Percentiles rank a stretch among this genome's conserved stretches.
Conservation (phyloP, 1,140 invertebrate genomes). For the Microvelia longipes region DNA sequence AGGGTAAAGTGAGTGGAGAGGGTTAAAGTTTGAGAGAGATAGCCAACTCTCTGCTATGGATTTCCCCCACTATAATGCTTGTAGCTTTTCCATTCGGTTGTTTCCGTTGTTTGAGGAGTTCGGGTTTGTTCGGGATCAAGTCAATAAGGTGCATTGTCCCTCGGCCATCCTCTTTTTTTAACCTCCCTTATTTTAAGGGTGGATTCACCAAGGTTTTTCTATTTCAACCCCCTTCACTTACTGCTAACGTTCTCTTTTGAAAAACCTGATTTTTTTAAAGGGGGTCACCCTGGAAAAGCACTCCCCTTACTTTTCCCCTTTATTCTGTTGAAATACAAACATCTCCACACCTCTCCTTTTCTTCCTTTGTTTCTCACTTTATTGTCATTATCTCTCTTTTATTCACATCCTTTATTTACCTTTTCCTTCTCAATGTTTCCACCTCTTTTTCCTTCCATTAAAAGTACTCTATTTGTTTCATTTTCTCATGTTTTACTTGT, state of each 20-base stretch:
- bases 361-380: too few relatives aligned
- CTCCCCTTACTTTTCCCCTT: not conserved
- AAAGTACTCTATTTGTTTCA: not conserved
- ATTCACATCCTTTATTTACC: too few relatives aligned
- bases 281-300: not conserved
- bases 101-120: not conserved
- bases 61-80: not conserved
- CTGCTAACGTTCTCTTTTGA: constrained; percentile 2
- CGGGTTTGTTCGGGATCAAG: constrained; percentile 1
- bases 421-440: too few relatives aligned
- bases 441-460: not conserved
- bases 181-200: not conserved
- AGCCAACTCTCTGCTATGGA: not conserved
- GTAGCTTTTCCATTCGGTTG: not conserved
- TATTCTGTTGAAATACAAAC: not conserved
- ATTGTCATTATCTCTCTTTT: too few relatives aligned
- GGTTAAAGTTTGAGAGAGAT: too few relatives aligned
- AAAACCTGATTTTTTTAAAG: constrained; percentile 5
- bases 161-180: not conserved
- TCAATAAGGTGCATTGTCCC: constrained; percentile 13
- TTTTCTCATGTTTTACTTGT: too few relatives aligned
- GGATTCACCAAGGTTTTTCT: too few relatives aligned
- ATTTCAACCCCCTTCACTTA: not conserved
- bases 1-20: not conserved
- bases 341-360: too few relatives aligned